Percentiles rank a stretch among this genome's conserved stretches.
These are phyloP conservation scores for Automeris io DNA, from an alignment of 2,888 invertebrate species.

Conservation along the genomic window DNA sequence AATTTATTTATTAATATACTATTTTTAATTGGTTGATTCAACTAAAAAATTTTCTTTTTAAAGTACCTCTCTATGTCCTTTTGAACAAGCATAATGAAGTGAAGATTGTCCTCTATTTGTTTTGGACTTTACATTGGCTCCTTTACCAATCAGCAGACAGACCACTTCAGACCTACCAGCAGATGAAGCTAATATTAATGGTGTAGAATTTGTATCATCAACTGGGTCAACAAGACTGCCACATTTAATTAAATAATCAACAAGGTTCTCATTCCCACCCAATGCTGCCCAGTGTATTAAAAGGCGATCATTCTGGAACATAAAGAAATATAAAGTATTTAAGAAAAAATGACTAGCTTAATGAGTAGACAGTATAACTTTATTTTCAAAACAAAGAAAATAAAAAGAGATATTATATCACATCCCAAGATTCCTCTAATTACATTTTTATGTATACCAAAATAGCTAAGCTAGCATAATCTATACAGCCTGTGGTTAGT, in stretches of 20 bases:
- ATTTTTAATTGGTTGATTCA: not conserved
- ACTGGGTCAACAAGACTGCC: constrained; percentile 81
- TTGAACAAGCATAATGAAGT: constrained; percentile 91
- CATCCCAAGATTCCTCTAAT: no score
- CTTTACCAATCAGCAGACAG: constrained; percentile 79
- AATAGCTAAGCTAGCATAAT: no score
- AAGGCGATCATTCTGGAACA: constrained; percentile 81
- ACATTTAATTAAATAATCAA: constrained; percentile 80
- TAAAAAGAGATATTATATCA: no score
- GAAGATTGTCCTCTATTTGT: constrained; percentile 86
- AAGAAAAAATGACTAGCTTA: no score
- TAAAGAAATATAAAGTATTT: not conserved
- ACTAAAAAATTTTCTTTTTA: constrained; percentile 7
- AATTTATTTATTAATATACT: no score
- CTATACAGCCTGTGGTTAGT: no score
- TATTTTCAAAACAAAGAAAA: no score
- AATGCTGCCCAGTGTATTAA: constrained; percentile 89
- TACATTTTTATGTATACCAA: no score
- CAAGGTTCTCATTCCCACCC: constrained; percentile 85
- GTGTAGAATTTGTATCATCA: constrained; percentile 87
- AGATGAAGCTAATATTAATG: constrained; percentile 87
- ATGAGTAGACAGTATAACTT: no score
- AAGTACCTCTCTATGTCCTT: constrained; percentile 84
- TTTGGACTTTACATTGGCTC: constrained; percentile 84
- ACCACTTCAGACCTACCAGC: constrained; percentile 85